Base-by-base conservation (phyloP, 2,888 invertebrate genomes). In the Tiphia femorata region DNA sequence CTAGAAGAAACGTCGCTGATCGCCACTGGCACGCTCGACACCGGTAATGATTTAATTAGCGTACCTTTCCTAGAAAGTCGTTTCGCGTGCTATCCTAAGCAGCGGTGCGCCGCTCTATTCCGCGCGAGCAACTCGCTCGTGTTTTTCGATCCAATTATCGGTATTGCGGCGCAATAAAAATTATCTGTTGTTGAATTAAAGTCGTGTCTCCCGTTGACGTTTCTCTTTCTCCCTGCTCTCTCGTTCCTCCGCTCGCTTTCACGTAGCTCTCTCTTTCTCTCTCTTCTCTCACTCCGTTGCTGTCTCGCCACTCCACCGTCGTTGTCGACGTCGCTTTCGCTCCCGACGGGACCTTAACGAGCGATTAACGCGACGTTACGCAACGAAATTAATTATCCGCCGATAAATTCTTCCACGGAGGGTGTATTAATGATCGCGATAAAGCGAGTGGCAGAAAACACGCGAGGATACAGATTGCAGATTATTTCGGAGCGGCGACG, bases 341-440 rank as follows among this genome's bases (percentile, higher is more conserved):
- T 27, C 14, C 19, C 25, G 29, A 8, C 16, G 38, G 16, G 30
- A 46, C 47, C 57, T 63, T 73, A 75, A 75, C 64, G 70, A 72
- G 56, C 71, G 70, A 75, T 73, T 64, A 71, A 69, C 62, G 44
- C 49, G 50, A 29, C 57, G 66, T 75, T 75, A 66, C 56, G 72
- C 67, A 73, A 75, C 62, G 48, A 76, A 74, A 75, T 77, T 77
- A 77, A 77, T 77, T 77, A 75, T 72, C 66, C 62, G 58, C 49
- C 65, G 72, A 75, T 75, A 75, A 69, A 70, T 69, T 65, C 55
- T 53, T 57, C 53, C 50, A 56, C 51, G 64, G 41, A 60, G 58
- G 59, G 57, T 61, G 68, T 64, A 69, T 71, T 65, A 68, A 70
- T 56, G 68, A 72, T 73, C 64, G 62, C 59, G 71, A 74, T 74